Evolutionary conservation across 2,888 invertebrate species (phyloP).

Genomic region (Parapristionchus giblindavisi): DNA sequence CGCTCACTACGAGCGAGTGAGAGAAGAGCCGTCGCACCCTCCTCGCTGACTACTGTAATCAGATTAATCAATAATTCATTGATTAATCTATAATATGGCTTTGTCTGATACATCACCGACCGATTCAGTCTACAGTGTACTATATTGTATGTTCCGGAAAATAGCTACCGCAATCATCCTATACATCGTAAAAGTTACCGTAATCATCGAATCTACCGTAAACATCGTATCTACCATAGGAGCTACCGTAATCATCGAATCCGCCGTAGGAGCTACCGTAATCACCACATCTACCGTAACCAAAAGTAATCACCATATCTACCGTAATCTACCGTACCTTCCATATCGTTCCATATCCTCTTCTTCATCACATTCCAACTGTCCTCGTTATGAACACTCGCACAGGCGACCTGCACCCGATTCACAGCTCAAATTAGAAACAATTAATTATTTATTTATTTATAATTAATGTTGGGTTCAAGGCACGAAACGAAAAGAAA

Average conservation of each 20-base stretch:
- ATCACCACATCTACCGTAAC: neutral
- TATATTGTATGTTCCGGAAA: too few relatives aligned
- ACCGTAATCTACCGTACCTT: neutral
- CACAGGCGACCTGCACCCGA: constrained; percentile 8
- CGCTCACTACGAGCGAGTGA: constrained; percentile 1
- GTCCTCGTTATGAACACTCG: neutral
- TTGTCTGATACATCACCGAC: too few relatives aligned
- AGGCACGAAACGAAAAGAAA: too few relatives aligned
- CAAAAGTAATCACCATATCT: neutral
- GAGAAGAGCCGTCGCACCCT: constrained; percentile 16
- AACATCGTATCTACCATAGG: too few relatives aligned
- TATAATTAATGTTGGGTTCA: neutral
- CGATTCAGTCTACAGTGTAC: too few relatives aligned
- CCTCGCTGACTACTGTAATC: neutral
- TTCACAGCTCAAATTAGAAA: constrained; percentile 8
- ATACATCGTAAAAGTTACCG: too few relatives aligned
- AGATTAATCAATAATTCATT: neutral
- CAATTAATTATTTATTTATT: neutral
- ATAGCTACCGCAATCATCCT: too few relatives aligned
- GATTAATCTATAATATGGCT: neutral
- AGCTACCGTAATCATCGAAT: too few relatives aligned
- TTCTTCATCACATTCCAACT: constrained; percentile 7
- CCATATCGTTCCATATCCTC: constrained; percentile 13
- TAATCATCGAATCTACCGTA: too few relatives aligned
- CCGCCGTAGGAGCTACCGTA: too few relatives aligned